Evolutionary conservation across 2,888 invertebrate genomes (phyloP), one percentile per base, ranked within the genome.

Genomic region (Meiosimyza decipiens): DNA sequence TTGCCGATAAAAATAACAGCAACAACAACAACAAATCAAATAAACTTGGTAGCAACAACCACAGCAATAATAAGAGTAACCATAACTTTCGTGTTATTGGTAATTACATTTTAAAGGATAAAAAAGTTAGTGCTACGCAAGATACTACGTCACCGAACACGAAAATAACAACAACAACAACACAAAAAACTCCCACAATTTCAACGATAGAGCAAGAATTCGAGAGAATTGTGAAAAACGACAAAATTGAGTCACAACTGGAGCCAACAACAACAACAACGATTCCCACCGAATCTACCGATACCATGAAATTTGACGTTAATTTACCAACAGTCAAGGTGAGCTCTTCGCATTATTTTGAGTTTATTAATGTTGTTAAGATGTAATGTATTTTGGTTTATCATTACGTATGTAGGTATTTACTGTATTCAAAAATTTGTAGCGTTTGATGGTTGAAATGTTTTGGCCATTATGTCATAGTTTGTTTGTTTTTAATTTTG

Each of bases 271-370:
- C 52, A 62, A 59, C 47, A 71, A 22, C 67, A 50, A 47, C 40
- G 40, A 67, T 67, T 47, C 57, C 67, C 2, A 55, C 15, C 40
- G 40, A 40, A 9, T 40, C 2, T 63, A 73, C 66, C 28, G 75
- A 74, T 71, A 73, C 77, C 63, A 83, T 83, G 84, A 83, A 84
- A 78, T 79, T 80, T 66, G 81, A 83, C 74, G 75, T 79, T 70
- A 79, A 82, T 74, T 76, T 81, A 77, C 79, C 80, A 80, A 82
- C 77, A 71, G 81, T 79, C 83, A 83, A 83, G 83, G 84, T 84
- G 77, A 83, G 81, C 67, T 64, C n/a, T 59, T 74, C n/a, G 59
- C 65, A 22, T 71, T 63, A 16, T 40, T 66, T 51, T 33, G 18
- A 49, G 52, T 16, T 63, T 40, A 6, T 63, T 40, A n/a, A 11